Conservation (phyloP, 2,113 vertebrate genomes). For the Mustela nigripes region DNA sequence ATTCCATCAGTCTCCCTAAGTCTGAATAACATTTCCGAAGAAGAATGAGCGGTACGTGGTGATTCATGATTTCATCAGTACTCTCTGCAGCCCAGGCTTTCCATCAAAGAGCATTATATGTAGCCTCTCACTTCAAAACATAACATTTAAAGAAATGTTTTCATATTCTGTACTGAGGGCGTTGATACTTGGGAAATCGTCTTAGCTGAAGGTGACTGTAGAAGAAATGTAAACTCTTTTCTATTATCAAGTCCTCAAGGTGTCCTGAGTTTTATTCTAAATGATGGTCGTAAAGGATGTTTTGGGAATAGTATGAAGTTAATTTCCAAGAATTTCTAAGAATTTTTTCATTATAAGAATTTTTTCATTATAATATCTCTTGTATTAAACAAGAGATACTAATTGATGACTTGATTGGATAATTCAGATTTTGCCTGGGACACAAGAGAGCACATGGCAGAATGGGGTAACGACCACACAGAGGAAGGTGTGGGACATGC, state of each 20-base stretch:
- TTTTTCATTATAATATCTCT: no score
- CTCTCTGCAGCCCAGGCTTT: neutral
- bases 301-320: neutral
- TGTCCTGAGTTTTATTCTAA: neutral
- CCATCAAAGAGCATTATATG: conserved; percentile 16
- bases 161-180: neutral
- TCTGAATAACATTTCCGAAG: conserved; percentile 49
- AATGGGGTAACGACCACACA: fast-evolving
- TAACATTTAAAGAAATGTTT: conserved; percentile 30
- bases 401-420: neutral
- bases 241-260: neutral
- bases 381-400: neutral
- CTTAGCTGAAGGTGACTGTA: neutral
- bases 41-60: neutral
- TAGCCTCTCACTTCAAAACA: conserved; percentile 43
- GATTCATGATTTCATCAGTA: conserved; percentile 54
- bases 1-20: conserved; percentile 26
- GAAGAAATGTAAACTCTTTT: neutral
- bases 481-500: neutral
- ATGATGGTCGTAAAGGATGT: neutral
- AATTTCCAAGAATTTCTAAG: conserved; percentile 5
- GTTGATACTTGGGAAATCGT: neutral
- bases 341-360: neutral
- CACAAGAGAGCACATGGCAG: neutral
- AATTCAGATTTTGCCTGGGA: neutral